Conservation (phyloP, 2,888 invertebrate species). For the Camptogramma bilineatum region DNA sequence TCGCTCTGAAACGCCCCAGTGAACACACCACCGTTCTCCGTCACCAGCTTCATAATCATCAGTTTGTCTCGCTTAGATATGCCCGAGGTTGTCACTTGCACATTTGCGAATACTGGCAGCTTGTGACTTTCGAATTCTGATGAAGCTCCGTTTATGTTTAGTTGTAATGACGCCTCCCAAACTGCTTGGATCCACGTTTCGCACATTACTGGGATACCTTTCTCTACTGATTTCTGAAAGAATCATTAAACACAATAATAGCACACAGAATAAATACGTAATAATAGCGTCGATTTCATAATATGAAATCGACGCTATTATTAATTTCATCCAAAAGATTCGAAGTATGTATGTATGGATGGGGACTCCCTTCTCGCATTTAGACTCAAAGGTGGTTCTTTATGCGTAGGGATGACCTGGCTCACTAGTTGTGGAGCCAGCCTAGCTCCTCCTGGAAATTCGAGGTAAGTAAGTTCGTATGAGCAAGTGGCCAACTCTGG, state of each 20-base stretch:
- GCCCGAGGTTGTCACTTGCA: constrained; percentile 92
- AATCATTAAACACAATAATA: neutral
- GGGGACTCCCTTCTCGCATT: too few species aligned
- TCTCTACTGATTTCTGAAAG: constrained; percentile 88
- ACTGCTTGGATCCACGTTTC: constrained; percentile 92
- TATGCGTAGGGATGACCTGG: too few species aligned
- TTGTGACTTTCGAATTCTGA: constrained; percentile 85
- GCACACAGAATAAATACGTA: neutral
- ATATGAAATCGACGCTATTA: too few species aligned
- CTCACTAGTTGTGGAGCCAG: too few species aligned
- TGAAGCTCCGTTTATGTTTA: constrained; percentile 87
- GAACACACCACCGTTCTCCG: constrained; percentile 89
- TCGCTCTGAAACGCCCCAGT: constrained; percentile 81
- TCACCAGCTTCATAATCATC: constrained; percentile 88
- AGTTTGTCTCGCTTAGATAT: constrained; percentile 87
- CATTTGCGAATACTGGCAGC: constrained; percentile 90
- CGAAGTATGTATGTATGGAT: too few species aligned
- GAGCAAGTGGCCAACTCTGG: too few species aligned
- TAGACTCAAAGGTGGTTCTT: too few species aligned
- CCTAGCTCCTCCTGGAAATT: too few species aligned
- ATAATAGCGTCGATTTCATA: too few species aligned
- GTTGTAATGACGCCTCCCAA: constrained; percentile 89
- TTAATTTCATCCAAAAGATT: too few species aligned
- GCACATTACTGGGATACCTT: constrained; percentile 90
- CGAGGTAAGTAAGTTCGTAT: too few species aligned